Evolutionary conservation across 2,888 invertebrate species (phyloP).

Genomic region (Aporophyla lueneburgensis): DNA sequence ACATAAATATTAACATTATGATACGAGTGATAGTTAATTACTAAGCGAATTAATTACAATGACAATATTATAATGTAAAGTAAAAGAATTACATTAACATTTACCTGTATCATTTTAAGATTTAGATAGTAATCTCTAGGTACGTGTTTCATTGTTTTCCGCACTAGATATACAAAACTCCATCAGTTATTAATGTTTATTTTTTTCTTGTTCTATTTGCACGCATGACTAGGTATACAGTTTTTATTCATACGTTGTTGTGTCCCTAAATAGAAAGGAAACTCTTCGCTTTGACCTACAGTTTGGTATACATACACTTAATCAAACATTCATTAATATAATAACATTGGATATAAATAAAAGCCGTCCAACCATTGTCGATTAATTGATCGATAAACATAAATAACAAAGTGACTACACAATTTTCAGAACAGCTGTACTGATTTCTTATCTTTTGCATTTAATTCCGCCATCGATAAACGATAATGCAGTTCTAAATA

Average conservation of each 20-base stretch:
- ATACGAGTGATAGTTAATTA: conserved; percentile 12
- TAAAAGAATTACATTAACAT: not conserved
- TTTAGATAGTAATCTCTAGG: conserved; percentile 11
- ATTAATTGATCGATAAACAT: conserved; percentile 35
- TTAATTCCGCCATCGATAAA: conserved; percentile 31
- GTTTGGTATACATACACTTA: too few relatives aligned
- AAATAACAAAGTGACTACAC: conserved; percentile 16
- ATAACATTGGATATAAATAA: conserved; percentile 19
- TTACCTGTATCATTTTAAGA: conserved; percentile 13
- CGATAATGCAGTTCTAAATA: conserved; percentile 19
- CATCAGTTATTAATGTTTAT: not conserved
- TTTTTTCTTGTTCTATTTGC: not conserved
- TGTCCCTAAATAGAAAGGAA: not conserved
- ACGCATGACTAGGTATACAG: not conserved
- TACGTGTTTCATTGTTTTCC: conserved; percentile 19
- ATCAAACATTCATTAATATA: not conserved
- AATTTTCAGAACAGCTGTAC: conserved; percentile 29
- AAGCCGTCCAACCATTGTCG: not conserved
- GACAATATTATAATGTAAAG: not conserved
- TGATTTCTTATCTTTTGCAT: conserved; percentile 38
- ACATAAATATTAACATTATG: conserved; percentile 19
- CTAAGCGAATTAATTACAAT: conserved; percentile 16
- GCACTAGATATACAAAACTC: conserved; percentile 5
- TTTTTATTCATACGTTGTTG: not conserved
- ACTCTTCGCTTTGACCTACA: not conserved